A percentile compares a stretch with the other conserved stretches of the same genome.
phyloP scores from a whole-genome alignment of 2,888 invertebrate species.

The Xestoiulus laeticollis region DNA sequence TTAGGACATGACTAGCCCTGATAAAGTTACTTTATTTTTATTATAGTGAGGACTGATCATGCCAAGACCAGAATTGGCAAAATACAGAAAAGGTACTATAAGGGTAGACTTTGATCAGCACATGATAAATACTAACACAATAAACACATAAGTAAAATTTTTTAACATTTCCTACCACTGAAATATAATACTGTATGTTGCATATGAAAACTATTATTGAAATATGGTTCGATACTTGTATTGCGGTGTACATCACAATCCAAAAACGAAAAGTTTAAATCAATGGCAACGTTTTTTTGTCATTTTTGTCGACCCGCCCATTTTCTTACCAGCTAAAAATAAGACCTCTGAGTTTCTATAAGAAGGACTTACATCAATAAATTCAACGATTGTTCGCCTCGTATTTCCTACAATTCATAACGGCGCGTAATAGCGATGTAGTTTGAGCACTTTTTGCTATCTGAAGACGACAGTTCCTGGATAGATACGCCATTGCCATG shows the following conservation, averaged over 20 bases:
- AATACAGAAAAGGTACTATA: too few relatives aligned
- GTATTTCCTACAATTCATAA: conserved; percentile 5
- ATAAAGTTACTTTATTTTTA: too few relatives aligned
- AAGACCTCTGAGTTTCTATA: background rate
- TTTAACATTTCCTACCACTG: background rate
- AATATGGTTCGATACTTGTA: background rate
- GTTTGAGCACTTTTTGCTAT: background rate
- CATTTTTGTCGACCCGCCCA: conserved; percentile 21
- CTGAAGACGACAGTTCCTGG: background rate
- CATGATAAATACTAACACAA: too few relatives aligned
- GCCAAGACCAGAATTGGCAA: too few relatives aligned
- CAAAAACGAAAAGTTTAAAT: background rate
- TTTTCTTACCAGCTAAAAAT: background rate
- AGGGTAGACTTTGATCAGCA: too few relatives aligned
- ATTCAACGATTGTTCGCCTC: conserved; percentile 28
- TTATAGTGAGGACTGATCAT: too few relatives aligned
- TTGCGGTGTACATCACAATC: background rate
- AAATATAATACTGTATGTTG: background rate
- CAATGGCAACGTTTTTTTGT: background rate
- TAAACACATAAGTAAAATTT: background rate
- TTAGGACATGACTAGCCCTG: too few relatives aligned
- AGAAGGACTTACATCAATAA: background rate
- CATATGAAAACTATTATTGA: background rate
- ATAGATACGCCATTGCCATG: background rate
- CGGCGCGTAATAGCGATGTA: conserved; percentile 16